A percentile compares a stretch with the other conserved stretches of the same genome.
Conservation (phyloP, 2,113 vertebrate genomes). For the Macrotis lagotis region DNA sequence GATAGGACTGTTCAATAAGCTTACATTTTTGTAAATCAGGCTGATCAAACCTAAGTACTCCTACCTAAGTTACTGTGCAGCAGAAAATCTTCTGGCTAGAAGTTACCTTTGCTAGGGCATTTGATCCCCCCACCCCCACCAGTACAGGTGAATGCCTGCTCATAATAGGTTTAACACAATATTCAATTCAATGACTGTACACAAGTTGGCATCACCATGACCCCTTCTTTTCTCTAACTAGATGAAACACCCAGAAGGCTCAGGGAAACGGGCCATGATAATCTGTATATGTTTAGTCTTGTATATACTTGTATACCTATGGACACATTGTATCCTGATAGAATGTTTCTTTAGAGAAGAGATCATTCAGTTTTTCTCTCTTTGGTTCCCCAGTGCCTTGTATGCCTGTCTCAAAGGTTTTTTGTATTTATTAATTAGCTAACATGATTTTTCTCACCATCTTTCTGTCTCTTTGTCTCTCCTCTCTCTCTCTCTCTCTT, state of each 20-base stretch:
- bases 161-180: not conserved
- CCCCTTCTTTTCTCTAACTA: not conserved
- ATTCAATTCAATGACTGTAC: not conserved
- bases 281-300: not conserved
- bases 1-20: not conserved
- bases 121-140: not conserved
- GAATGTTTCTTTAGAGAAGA: not conserved
- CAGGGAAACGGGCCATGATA: not conserved
- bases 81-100: not conserved
- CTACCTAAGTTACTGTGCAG: not conserved
- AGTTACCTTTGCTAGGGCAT: not conserved
- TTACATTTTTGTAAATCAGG: not conserved
- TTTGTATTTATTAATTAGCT: not conserved
- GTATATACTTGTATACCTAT: not conserved
- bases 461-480: no score
- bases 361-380: not conserved
- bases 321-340: not conserved
- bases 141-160: not conserved
- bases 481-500: no score
- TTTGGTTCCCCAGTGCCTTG: not conserved
- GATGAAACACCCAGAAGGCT: not conserved
- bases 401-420: not conserved
- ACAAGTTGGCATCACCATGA: not conserved
- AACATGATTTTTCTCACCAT: not conserved
- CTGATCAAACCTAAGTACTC: not conserved